Evolutionary conservation across 2,888 invertebrate genomes (phyloP).

Genomic region (Tillus elongatus): DNA sequence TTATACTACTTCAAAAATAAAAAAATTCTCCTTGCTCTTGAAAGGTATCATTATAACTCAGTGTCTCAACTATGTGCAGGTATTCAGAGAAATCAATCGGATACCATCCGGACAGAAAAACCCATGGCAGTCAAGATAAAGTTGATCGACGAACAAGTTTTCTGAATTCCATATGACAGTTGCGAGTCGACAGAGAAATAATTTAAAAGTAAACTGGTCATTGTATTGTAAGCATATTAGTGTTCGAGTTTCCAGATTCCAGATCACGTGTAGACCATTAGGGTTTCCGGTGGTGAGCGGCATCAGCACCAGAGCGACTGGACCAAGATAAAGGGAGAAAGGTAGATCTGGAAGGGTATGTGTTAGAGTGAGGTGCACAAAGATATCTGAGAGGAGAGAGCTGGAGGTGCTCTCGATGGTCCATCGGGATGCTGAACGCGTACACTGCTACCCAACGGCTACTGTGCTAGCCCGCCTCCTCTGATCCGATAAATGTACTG

Average conservation of each 20-base stretch:
- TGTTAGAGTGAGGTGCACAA: too few relatives aligned
- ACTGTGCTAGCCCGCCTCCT: conserved; percentile 36
- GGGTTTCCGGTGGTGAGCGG: conserved; percentile 37
- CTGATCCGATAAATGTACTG: conserved; percentile 40
- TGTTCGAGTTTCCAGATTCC: conserved; percentile 36
- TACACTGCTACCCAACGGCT: conserved; percentile 29
- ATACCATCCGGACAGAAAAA: too few relatives aligned
- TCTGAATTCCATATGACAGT: conserved; percentile 22
- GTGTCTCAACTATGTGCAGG: too few relatives aligned
- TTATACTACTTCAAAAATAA: too few relatives aligned
- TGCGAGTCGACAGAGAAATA: conserved; percentile 21
- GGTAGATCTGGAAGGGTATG: too few relatives aligned
- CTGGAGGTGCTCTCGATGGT: too few relatives aligned
- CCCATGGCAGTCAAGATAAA: too few relatives aligned
- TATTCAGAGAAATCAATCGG: too few relatives aligned
- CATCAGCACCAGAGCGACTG: conserved; percentile 19
- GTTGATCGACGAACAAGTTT: conserved; percentile 8
- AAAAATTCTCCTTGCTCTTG: too few relatives aligned
- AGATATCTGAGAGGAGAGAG: too few relatives aligned
- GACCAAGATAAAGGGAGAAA: too few relatives aligned
- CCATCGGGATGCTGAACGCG: conserved; percentile 38
- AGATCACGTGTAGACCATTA: conserved; percentile 43
- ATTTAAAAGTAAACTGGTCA: conserved; percentile 35
- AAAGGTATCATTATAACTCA: too few relatives aligned
- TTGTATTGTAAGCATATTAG: conserved; percentile 39